These are phyloP conservation scores for Colostygia pectinataria DNA, from an alignment of 2,888 invertebrate genomes.

Conservation along the genomic window DNA sequence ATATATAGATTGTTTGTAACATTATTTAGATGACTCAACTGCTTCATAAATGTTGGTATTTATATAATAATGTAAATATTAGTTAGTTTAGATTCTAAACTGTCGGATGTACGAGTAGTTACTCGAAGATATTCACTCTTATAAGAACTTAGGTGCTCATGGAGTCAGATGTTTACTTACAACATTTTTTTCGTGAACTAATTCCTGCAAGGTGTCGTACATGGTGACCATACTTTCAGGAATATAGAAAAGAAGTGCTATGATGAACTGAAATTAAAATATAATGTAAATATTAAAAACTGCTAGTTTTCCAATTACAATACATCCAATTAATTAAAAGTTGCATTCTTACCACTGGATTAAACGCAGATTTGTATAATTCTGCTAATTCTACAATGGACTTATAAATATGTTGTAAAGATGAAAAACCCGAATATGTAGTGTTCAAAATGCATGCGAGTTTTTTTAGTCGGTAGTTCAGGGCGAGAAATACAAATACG, in stretches of 20 bases:
- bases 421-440: not conserved
- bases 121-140: too few relatives aligned
- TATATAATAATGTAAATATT: too few relatives aligned
- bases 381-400: not conserved
- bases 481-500: not conserved
- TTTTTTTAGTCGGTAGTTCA: slow-evolving; percentile 1
- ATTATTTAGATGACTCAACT: too few relatives aligned
- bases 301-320: not conserved
- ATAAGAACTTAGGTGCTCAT: too few relatives aligned
- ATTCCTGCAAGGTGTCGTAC: not conserved
- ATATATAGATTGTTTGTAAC: too few relatives aligned
- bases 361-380: slow-evolving; percentile 3
- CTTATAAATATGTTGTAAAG: not conserved
- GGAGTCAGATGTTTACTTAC: not conserved
- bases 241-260: not conserved
- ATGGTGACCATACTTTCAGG: slow-evolving; percentile 2
- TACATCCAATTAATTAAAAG: not conserved
- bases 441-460: not conserved
- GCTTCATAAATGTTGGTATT: too few relatives aligned
- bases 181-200: not conserved
- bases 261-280: not conserved
- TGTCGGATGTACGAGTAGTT: too few relatives aligned
- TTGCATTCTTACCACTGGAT: not conserved
- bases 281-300: not conserved
- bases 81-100: too few relatives aligned